Percentiles rank a stretch among this genome's conserved stretches.
These are phyloP conservation scores for Lepeophtheirus salmonis DNA, from an alignment of 1,140 invertebrate genomes.

Conservation along the genomic window DNA sequence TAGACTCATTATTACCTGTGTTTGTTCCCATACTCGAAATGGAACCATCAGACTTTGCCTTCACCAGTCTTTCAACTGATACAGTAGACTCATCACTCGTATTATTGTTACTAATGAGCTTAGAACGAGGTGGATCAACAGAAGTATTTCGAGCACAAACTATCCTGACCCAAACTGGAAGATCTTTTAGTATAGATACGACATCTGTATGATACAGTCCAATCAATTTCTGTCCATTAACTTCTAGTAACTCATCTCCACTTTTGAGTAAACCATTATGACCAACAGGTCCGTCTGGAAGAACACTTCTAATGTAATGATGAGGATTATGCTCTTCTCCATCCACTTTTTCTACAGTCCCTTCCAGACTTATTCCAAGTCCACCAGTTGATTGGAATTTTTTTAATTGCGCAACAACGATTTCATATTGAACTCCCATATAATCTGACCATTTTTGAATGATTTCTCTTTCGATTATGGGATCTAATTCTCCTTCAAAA, in stretches of 20 bases:
- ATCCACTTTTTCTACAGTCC: constrained; percentile 83
- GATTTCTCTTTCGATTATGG: background rate
- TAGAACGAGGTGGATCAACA: constrained; percentile 19
- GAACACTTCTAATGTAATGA: constrained; percentile 78
- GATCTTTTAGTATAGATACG: constrained; percentile 79
- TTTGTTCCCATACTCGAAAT: constrained; percentile 49
- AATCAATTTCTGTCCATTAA: constrained; percentile 76
- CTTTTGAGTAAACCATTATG: constrained; percentile 54
- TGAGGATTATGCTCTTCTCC: constrained; percentile 72
- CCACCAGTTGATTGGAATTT: constrained; percentile 72
- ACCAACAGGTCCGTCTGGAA: constrained; percentile 83
- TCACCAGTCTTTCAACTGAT: constrained; percentile 55
- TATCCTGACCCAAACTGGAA: constrained; percentile 79
- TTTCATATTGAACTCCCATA: background rate
- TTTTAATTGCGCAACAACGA: constrained; percentile 43
- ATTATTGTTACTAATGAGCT: constrained; percentile 20
- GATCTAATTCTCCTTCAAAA: background rate
- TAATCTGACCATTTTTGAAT: background rate
- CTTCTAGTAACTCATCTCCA: constrained; percentile 72
- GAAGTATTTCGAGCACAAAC: constrained; percentile 56
- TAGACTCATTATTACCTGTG: constrained; percentile 43
- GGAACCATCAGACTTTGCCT: constrained; percentile 89
- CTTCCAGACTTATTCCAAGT: constrained; percentile 84
- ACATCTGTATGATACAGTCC: constrained; percentile 92
- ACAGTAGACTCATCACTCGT: constrained; percentile 15